Evolutionary conservation across 2,113 vertebrate genomes (phyloP), one percentile per base, ranked within the genome.

Genomic region (Misgurnus mizolepis): DNA sequence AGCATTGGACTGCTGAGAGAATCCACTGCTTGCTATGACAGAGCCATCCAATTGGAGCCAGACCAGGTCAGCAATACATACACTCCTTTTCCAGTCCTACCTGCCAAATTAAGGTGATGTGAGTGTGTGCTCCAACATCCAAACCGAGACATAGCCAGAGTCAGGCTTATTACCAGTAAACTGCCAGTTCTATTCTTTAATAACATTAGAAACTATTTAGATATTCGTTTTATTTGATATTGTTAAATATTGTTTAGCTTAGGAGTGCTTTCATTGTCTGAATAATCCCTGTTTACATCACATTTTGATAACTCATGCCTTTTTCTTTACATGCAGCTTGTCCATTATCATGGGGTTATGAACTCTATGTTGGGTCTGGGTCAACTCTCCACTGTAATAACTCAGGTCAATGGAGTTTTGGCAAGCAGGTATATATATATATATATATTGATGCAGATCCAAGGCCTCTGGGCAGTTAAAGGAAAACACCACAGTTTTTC

Each of bases 291-390:
- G 7, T 58, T 58, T 58, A 58, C 6, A 18, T n/a, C 17, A 58
- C 17, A 18, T 58, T 18, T 7, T 64, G 4, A 3, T 27, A 65
- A 43, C 17, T 60, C 10, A 14, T 61, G 47, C 76, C 83, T 43
- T 41, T 77, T 18, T 78, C 81, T 58, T 11, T 84, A 4, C 84
- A 87, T 90, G 8, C 85, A 98, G 98, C 98, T 99, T 8, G 90
- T 95, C 88, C 97, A 99, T 90, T 97, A 98, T 87, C 97, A 98
- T 76, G 97, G 98, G 64, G 95, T 98, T 45, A 96, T 99, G 93
- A 98, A 95, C 75, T 99, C 97, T 40, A 97, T 98, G 95, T 90
- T 99, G 70, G 97, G 97, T 49, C 95, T 99, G 73, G 98, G 98
- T 65, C 97, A 99, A 83, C 92, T 99, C 47, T 98, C 97, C 56